phyloP scores from a whole-genome alignment of 2,113 vertebrate genomes.

The Hemicordylus capensis region DNA sequence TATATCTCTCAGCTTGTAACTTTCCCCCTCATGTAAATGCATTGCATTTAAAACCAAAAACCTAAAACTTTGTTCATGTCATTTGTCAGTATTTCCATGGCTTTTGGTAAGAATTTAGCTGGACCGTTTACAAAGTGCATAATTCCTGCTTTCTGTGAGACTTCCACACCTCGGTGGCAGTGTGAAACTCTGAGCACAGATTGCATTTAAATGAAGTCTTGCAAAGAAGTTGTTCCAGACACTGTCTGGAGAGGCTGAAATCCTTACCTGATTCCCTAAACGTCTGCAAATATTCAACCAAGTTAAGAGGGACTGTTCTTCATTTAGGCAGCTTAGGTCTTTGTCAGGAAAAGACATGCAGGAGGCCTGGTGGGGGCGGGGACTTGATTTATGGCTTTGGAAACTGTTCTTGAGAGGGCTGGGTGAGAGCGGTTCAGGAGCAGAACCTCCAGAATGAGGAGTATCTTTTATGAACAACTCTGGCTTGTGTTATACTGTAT shows the following conservation, averaged over 20 bases:
- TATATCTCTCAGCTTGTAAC: background rate
- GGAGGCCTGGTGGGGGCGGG: background rate
- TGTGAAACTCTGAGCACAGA: conserved; percentile 50
- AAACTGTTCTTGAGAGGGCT: conserved; percentile 4
- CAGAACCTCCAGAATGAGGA: background rate
- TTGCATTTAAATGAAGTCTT: conserved; percentile 50
- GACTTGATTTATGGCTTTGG: conserved; percentile 8
- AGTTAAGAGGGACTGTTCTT: background rate
- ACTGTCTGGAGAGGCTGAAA: conserved; percentile 23
- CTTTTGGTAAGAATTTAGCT: conserved; percentile 13
- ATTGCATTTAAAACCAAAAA: background rate
- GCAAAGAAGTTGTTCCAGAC: conserved; percentile 24
- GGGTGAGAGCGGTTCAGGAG: background rate
- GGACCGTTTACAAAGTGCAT: background rate
- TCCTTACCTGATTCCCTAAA: conserved; percentile 25
- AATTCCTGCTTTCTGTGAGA: conserved; percentile 31
- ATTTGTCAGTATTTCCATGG: background rate
- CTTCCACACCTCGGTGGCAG: conserved; percentile 59
- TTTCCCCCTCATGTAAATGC: background rate
- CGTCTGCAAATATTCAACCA: conserved; percentile 12
- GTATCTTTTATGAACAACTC: background rate
- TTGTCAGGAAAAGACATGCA: background rate
- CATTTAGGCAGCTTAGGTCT: conserved; percentile 2
- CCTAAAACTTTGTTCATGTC: background rate
- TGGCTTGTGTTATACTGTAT: background rate